Evolutionary conservation across 2,888 invertebrate species (phyloP).

Genomic region (Chironomus riparius): DNA sequence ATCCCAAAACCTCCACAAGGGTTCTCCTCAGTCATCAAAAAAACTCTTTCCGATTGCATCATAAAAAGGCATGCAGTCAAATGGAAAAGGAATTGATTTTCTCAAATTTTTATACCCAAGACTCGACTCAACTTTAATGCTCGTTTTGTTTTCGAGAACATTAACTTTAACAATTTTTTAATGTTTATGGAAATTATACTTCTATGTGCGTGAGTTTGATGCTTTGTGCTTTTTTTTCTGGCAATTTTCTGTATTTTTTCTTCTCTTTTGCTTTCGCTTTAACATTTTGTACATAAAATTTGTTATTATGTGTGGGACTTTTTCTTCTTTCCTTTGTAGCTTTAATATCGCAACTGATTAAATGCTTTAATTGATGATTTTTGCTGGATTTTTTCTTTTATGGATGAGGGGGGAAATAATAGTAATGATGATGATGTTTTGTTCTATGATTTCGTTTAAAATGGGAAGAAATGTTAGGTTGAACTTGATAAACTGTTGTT

Average conservation of each 20-base stretch:
- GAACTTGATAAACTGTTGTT: no score
- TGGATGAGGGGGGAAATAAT: no score
- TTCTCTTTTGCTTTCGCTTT: neutral
- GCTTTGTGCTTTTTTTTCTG: neutral
- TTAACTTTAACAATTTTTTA: slow-evolving; percentile 20
- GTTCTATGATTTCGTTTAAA: no score
- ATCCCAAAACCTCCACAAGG: no score
- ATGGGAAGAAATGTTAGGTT: no score
- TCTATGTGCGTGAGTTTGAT: neutral
- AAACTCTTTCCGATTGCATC: no score
- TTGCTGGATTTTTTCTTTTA: no score
- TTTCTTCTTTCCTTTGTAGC: neutral
- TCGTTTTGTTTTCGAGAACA: slow-evolving; percentile 22
- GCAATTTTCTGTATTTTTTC: neutral
- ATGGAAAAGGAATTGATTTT: no score
- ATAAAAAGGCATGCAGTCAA: no score
- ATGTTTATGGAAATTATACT: slow-evolving; percentile 1
- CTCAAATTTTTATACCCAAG: no score
- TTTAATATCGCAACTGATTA: neutral
- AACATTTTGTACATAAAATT: neutral
- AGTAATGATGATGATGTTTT: no score
- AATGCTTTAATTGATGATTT: neutral
- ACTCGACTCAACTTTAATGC: slow-evolving; percentile 11
- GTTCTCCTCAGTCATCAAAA: no score
- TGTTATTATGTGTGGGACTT: neutral